phyloP scores from a whole-genome alignment of 2,113 vertebrate genomes.

The Excalfactoria chinensis region DNA sequence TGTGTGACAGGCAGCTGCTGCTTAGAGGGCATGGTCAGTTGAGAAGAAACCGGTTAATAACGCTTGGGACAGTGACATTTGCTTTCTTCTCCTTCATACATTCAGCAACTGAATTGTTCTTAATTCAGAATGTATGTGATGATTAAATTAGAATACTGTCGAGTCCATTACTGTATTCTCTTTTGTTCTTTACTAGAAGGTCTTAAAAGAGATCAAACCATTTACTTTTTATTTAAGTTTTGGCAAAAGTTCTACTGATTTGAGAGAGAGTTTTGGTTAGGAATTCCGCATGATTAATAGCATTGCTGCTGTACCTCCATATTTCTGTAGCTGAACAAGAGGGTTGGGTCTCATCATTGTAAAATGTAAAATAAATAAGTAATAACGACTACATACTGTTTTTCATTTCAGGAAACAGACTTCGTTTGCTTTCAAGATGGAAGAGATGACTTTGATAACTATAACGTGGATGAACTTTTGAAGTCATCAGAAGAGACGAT shows the following conservation, averaged over 20 bases:
- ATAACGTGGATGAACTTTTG: constrained; percentile 87
- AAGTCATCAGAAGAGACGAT: constrained; percentile 53
- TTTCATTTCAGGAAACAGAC: constrained; percentile 90
- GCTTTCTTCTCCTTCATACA: background rate
- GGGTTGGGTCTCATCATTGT: background rate
- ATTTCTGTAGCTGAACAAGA: background rate
- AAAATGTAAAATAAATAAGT: background rate
- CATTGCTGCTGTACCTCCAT: background rate
- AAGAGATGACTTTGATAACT: constrained; percentile 89
- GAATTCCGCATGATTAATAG: background rate
- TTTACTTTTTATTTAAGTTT: background rate
- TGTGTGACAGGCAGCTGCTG: background rate
- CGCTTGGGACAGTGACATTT: background rate
- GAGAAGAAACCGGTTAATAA: background rate
- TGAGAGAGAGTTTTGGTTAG: background rate
- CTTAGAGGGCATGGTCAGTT: background rate
- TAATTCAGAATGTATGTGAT: background rate
- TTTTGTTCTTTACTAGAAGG: background rate
- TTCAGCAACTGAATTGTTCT: background rate
- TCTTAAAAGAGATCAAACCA: background rate
- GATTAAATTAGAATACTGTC: background rate
- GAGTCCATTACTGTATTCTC: background rate
- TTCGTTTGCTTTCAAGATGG: constrained; percentile 94
- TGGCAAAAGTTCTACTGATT: background rate
- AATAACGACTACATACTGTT: background rate